Evolutionary conservation across 2,888 invertebrate genomes (phyloP).

Genomic region (Melinaea marsaeus): DNA sequence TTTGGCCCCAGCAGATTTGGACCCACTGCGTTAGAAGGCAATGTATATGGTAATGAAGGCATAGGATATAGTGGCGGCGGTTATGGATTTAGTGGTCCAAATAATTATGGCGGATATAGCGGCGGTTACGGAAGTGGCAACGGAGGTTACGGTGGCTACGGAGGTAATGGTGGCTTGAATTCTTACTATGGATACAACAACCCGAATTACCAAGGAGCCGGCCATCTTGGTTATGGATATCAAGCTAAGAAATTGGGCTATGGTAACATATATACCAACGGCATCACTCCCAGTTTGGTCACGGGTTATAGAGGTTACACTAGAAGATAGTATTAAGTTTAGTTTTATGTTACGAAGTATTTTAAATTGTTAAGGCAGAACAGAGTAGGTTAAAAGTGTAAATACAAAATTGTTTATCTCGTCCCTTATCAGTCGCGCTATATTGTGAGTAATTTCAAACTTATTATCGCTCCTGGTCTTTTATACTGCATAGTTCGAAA

Average conservation of each 20-base stretch:
- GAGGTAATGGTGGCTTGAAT: conserved; percentile 78
- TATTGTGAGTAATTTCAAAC: too few species aligned
- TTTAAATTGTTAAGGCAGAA: background rate
- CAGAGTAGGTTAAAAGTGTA: too few species aligned
- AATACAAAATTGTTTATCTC: too few species aligned
- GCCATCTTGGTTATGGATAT: conserved; percentile 80
- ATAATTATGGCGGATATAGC: conserved; percentile 10
- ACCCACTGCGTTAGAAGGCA: conserved; percentile 6
- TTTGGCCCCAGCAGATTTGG: conserved; percentile 28
- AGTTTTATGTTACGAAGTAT: conserved; percentile 31
- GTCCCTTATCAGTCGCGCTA: too few species aligned
- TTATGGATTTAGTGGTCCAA: conserved; percentile 6
- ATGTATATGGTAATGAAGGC: background rate
- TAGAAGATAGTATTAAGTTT: conserved; percentile 20
- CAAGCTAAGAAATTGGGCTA: conserved; percentile 59
- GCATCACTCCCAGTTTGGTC: conserved; percentile 68
- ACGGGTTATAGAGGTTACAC: conserved; percentile 75
- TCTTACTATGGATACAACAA: conserved; percentile 79
- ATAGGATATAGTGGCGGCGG: conserved; percentile 8
- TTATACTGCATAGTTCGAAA: too few species aligned
- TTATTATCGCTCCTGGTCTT: too few species aligned
- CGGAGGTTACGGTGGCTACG: conserved; percentile 67
- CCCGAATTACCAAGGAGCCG: conserved; percentile 71
- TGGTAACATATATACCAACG: conserved; percentile 62
- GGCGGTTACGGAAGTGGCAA: conserved; percentile 30